Evolutionary conservation across 2,113 vertebrate genomes (phyloP), one percentile per base, ranked within the genome.

Genomic region (Ceuthmochares aereus): DNA sequence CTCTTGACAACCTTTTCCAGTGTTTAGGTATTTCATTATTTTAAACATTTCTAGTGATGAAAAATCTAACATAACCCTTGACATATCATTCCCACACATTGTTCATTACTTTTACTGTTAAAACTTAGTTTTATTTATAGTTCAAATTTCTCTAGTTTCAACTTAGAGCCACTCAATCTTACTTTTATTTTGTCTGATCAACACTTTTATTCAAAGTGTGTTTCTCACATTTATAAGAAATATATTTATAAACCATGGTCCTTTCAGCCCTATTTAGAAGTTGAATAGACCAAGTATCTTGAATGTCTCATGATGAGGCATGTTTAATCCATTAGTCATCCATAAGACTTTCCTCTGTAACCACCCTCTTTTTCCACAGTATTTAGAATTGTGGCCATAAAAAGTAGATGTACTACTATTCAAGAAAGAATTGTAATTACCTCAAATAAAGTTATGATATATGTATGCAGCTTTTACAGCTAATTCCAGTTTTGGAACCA

Each of bases 51-150:
- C 42, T 34, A 52, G 81, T 78, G 42, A 95, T 89, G 64, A 89
- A 94, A 94, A 94, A 81, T 42, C 73, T 56, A 89, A 10, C 42
- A 89, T 81, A 94, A 95, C 59, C 89, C 73, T 91, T 96, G 89
- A 77, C 64, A 51, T 95, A 43, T 95, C 83, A 94, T 90, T 75
- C 55, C 12, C 6, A 84, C 59, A 67, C 32, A 45, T 81, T 78
- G 73, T 75, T 91, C 64, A 89, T 89, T 89, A 72, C 3, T 23
- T 87, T 87, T 84, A 19, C 68, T 14, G n/a, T 69, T 76, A 93
- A 88, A 86, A 9, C 6, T 73, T 60, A 68, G 13, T 49, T 91
- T 95, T 91, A 93, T 84, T 87, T 87, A 91, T 74, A 79, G 84
- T 72, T 89, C 59, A 58, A 52, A 49, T 93, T 93, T 89, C 25